Evolutionary conservation across 2,797 vertebrate species (phyloP).

Genomic region (Chaetophractus vellerosus): DNA sequence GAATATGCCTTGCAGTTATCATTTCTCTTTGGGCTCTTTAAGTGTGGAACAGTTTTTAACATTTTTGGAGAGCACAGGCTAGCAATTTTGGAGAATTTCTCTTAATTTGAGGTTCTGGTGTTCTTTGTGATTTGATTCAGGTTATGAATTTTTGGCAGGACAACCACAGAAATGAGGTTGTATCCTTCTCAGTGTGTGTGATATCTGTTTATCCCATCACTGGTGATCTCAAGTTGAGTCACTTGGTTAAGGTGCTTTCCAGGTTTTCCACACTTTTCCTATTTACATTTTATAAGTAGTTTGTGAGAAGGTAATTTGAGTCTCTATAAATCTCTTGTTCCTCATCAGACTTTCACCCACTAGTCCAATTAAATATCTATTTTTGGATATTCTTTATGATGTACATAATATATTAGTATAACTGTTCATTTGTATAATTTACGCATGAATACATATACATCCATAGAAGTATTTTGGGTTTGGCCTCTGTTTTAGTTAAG

Average conservation of each 20-base stretch:
- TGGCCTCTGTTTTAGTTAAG: too few species aligned
- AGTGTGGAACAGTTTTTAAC: neutral
- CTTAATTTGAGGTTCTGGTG: neutral
- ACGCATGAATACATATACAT: neutral
- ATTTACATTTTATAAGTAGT: neutral
- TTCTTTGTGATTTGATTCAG: neutral
- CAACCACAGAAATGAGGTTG: neutral
- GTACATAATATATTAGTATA: neutral
- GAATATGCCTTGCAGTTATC: neutral
- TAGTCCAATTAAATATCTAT: neutral
- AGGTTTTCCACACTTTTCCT: neutral
- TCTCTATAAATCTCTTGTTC: neutral
- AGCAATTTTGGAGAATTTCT: neutral
- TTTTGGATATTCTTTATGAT: neutral
- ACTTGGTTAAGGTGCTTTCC: neutral
- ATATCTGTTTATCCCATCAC: neutral
- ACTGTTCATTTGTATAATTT: neutral
- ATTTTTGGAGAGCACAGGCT: neutral
- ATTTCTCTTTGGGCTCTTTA: constrained; percentile 29
- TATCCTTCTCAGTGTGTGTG: neutral
- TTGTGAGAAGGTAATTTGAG: neutral
- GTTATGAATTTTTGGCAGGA: neutral
- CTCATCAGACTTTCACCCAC: neutral
- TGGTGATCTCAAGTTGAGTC: neutral
- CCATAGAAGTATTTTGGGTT: neutral